A percentile compares a stretch with the other conserved stretches of the same genome.
These are phyloP conservation scores for Liparis tanakae DNA, from an alignment of 2,797 vertebrate genomes.

Conservation along the genomic window DNA sequence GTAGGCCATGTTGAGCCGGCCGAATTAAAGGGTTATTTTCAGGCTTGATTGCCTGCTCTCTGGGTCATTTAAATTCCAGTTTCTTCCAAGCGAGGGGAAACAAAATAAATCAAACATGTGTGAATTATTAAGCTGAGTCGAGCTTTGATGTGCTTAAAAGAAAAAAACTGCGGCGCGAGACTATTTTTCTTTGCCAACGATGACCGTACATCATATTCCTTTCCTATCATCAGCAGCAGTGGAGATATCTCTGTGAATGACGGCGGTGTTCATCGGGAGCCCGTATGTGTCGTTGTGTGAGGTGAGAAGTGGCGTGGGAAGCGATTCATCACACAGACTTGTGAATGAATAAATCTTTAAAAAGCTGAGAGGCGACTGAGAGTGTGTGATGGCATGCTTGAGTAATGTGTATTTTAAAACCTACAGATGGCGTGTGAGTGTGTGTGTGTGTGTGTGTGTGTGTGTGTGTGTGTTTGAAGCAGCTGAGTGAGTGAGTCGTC, in stretches of 20 bases:
- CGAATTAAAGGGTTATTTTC: constrained; percentile 77
- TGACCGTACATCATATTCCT: background rate
- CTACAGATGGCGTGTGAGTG: background rate
- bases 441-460: constrained; percentile 7
- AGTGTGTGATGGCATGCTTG: background rate
- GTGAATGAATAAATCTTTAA: constrained; percentile 57
- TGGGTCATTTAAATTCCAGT: constrained; percentile 59
- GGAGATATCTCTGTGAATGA: constrained; percentile 52
- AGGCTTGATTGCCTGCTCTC: constrained; percentile 54
- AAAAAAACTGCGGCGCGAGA: background rate
- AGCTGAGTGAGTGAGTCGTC: constrained; percentile 2
- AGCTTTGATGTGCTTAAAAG: constrained; percentile 15
- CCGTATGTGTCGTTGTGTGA: constrained; percentile 24
- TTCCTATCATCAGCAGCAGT: background rate
- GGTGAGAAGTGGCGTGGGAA: constrained; percentile 47
- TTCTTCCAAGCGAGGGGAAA: constrained; percentile 18
- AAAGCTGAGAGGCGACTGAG: constrained; percentile 24
- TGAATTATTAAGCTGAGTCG: constrained; percentile 49
- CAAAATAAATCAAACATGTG: constrained; percentile 32
- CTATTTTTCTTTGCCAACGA: constrained; percentile 4
- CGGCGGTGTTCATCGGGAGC: constrained; percentile 34
- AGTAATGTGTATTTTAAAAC: constrained; percentile 37
- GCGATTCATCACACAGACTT: constrained; percentile 45
- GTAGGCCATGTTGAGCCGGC: constrained; percentile 66
- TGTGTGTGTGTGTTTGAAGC: constrained; percentile 27